Percentiles rank a stretch among this genome's conserved stretches.
phyloP scores from a whole-genome alignment of 2,797 vertebrate genomes.

The Calcarius lapponicus region DNA sequence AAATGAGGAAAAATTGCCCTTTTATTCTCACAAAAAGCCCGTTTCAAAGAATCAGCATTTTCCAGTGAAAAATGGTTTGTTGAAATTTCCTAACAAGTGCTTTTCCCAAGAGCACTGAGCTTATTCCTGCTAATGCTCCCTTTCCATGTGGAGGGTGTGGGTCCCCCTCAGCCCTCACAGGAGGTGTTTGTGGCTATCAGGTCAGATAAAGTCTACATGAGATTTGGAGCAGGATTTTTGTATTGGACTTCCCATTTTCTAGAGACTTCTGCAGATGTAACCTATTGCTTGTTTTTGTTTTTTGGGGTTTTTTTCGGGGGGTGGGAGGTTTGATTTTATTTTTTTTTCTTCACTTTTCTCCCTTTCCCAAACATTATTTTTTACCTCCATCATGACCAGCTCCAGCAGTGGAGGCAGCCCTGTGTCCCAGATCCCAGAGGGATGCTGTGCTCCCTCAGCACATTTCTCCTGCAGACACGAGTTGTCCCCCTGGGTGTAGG shows the following conservation, averaged over 20 bases:
- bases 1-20: conserved; percentile 49
- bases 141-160: not conserved
- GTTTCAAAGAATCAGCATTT: conserved; percentile 45
- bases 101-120: not conserved
- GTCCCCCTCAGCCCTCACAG: not conserved
- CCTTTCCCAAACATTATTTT: not conserved
- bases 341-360: not conserved
- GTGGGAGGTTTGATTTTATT: no score
- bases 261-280: not conserved
- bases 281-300: not conserved
- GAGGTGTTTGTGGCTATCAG: not conserved
- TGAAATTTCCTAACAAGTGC: not conserved
- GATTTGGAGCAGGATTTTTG: not conserved
- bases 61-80: conserved; percentile 12
- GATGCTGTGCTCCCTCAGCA: not conserved
- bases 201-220: rapidly evolving
- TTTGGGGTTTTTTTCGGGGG: no score
- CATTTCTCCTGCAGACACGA: rapidly evolving
- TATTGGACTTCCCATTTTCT: not conserved
- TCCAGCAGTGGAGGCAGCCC: not conserved
- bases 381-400: rapidly evolving
- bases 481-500: not conserved
- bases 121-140: rapidly evolving
- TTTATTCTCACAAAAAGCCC: conserved; percentile 34
- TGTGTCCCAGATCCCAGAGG: not conserved